phyloP scores from a whole-genome alignment of 2,888 invertebrate genomes.

The Hartigia nigra region DNA sequence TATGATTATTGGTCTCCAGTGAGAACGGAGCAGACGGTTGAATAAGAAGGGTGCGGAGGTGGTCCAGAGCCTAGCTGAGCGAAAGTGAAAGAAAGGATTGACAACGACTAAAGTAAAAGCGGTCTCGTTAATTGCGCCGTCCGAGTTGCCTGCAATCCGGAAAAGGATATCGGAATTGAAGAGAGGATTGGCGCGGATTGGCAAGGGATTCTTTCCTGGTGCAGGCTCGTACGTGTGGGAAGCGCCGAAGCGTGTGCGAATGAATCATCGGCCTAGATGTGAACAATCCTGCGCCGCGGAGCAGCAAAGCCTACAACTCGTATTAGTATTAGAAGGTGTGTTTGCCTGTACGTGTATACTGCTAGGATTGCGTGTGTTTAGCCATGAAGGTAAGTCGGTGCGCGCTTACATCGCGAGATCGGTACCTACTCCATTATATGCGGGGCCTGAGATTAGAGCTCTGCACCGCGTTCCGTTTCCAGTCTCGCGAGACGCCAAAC shows the following conservation, averaged over 20 bases:
- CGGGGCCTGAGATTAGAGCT: not conserved
- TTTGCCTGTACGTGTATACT: not conserved
- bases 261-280: constrained; percentile 25
- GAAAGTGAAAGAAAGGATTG: not conserved
- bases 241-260: constrained; percentile 8
- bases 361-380: not conserved
- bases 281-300: constrained; percentile 17
- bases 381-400: not conserved
- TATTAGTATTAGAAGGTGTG: not conserved
- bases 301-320: not conserved
- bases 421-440: not conserved
- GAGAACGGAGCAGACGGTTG: no score
- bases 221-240: constrained; percentile 12
- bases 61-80: not conserved
- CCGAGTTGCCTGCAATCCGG: not conserved
- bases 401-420: not conserved
- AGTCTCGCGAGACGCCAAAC: not conserved
- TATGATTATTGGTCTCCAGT: not conserved
- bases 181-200: not conserved
- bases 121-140: not conserved
- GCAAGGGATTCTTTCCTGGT: not conserved
- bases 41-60: not conserved
- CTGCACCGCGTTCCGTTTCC: not conserved
- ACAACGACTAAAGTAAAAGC: not conserved
- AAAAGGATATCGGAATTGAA: not conserved